Evolutionary conservation across 2,113 vertebrate genomes (phyloP), one percentile per base, ranked within the genome.

Genomic region (Pogonocichla stellata): DNA sequence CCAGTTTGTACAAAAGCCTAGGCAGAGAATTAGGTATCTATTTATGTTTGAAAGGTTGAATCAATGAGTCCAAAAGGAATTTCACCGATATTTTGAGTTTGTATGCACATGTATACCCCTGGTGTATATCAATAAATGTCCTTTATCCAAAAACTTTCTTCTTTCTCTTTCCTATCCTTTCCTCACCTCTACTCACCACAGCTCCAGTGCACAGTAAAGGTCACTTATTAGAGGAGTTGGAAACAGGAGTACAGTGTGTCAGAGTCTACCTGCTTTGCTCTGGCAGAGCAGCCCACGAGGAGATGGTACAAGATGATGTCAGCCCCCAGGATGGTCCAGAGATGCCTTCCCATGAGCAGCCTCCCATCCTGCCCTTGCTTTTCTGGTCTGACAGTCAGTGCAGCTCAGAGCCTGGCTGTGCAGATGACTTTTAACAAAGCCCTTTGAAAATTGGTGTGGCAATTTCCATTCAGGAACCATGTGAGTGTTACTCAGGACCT

Each of bases 251-350:
- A 19, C 7, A 85, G 14, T 6, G 2, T 36, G 17, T 33, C 5
- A 0, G 33, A 51, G 4, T 53, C 31, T 24, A 9, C 1, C 3
- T n/a, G 9, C 45, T 87, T 87, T 66, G 25, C 19, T 43, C 9
- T 65, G 33, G 23, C 36, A 89, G 29, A 87, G 29, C 36, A 65
- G 24, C 28, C 31, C 22, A 3, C 4, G 12, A 48, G 53, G 38
- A 71, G 47, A 25, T 26, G 31, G 33, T 15, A 75, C 0, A 4
- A 73, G 34, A 10, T 8, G 24, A 31, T 66, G 43, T 23, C n/a
- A 79, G 70, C 25, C 34, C 8, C 0, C 0, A 14, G 42, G 18
- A 19, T 0, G 0, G 36, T 34, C 75, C 54, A 73, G 62, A 54
- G 33, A 42, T 80, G 29, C 36, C 15, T 72, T 40, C 31, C 36